Conservation (phyloP, 2,113 vertebrate species). For the Menidia beryllina region DNA sequence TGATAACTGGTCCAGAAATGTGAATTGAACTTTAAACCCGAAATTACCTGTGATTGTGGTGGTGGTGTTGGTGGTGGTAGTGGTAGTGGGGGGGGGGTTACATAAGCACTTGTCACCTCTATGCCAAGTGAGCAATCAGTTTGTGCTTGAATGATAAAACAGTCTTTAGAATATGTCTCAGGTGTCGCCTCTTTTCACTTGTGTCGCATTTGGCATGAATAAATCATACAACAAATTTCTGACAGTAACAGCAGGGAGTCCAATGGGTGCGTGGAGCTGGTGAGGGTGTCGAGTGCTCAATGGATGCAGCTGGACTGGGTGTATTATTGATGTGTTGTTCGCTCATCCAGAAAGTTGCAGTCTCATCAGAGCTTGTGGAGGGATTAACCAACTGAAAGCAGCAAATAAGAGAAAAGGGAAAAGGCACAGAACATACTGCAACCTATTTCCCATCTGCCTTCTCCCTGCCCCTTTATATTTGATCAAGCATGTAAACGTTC, state of each 20-base stretch:
- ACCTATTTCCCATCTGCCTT: constrained; percentile 13
- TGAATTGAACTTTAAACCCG: too few species aligned
- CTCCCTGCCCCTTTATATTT: constrained; percentile 18
- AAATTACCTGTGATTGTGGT: too few species aligned
- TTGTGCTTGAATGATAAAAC: constrained; percentile 57
- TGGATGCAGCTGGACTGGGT: constrained; percentile 75
- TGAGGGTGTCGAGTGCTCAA: constrained; percentile 44
- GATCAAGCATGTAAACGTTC: constrained; percentile 45
- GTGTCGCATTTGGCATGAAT: constrained; percentile 62
- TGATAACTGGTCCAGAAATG: too few species aligned
- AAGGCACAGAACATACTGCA: constrained; percentile 49
- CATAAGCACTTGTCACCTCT: constrained; percentile 56
- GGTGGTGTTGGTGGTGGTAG: too few species aligned
- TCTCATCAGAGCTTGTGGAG: constrained; percentile 76
- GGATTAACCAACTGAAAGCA: constrained; percentile 76
- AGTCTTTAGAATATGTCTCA: constrained; percentile 58
- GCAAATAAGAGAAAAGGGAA: constrained; percentile 64
- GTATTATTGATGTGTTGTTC: constrained; percentile 80
- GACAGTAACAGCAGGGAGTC: constrained; percentile 69
- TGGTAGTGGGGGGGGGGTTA: too few species aligned
- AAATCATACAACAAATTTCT: constrained; percentile 73
- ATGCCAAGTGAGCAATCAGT: constrained; percentile 50
- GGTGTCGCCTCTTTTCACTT: constrained; percentile 67
- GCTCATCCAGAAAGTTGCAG: constrained; percentile 71
- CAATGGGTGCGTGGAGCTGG: constrained; percentile 51